Evolutionary conservation across 2,888 invertebrate species (phyloP).

Genomic region (Aleiodes testaceus): DNA sequence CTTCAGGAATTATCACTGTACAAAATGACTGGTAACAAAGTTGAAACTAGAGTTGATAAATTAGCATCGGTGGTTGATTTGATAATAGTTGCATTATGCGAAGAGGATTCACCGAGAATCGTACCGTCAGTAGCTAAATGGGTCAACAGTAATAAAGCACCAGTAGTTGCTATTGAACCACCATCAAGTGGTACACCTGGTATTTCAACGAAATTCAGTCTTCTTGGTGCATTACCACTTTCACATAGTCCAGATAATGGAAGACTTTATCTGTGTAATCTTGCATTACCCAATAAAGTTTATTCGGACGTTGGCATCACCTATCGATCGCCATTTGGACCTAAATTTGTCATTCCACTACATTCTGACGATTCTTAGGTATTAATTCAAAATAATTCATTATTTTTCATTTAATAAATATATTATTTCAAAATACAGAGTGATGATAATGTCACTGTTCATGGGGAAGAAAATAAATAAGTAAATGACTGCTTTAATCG

Average conservation of each 20-base stretch:
- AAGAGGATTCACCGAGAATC: conserved; percentile 71
- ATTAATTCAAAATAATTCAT: conserved; percentile 46
- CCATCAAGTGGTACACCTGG: conserved; percentile 80
- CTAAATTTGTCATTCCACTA: conserved; percentile 86
- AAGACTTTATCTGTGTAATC: conserved; percentile 88
- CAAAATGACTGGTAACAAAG: conserved; percentile 78
- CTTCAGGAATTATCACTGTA: conserved; percentile 81
- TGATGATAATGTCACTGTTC: background rate
- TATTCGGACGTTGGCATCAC: conserved; percentile 84
- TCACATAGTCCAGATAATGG: conserved; percentile 79
- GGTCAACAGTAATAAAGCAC: conserved; percentile 82
- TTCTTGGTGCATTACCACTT: conserved; percentile 83
- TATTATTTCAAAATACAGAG: background rate
- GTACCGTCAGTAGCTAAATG: conserved; percentile 78
- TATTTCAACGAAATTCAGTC: conserved; percentile 79
- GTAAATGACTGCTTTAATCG: conserved; percentile 3
- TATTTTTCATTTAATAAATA: too few species aligned
- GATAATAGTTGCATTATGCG: conserved; percentile 76
- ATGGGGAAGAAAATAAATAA: background rate
- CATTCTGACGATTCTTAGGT: conserved; percentile 73
- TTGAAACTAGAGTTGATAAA: conserved; percentile 75
- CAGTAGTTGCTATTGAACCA: conserved; percentile 85
- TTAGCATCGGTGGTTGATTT: conserved; percentile 75
- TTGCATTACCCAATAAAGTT: conserved; percentile 86
- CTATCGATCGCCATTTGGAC: conserved; percentile 90